Percentiles rank a stretch among this genome's conserved stretches.
These are phyloP conservation scores for Probaryconus sp. DNA, from an alignment of 1,140 invertebrate genomes.

Conservation along the genomic window DNA sequence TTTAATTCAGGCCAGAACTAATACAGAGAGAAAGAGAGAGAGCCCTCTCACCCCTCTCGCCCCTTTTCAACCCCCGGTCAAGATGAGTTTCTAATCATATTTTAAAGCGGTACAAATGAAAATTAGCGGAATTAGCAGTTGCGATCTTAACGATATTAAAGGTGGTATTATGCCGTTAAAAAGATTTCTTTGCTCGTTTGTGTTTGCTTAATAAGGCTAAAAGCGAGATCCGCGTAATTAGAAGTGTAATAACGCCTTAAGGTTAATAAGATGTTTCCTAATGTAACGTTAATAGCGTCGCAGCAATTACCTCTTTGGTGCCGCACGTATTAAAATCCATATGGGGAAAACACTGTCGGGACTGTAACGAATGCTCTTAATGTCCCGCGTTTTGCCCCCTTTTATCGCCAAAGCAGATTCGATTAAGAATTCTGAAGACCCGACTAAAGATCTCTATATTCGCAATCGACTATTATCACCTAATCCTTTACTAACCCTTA, in stretches of 20 bases:
- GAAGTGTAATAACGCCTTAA: conserved; percentile 68
- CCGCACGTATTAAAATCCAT: conserved; percentile 66
- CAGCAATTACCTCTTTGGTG: conserved; percentile 66
- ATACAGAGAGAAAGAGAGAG: neutral
- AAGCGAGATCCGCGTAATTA: conserved; percentile 64
- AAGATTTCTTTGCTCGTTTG: conserved; percentile 45
- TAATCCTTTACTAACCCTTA: conserved; percentile 24
- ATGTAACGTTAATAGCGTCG: conserved; percentile 67
- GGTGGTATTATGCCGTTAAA: conserved; percentile 44
- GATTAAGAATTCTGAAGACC: conserved; percentile 47
- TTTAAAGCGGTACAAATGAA: conserved; percentile 4
- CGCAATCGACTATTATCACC: conserved; percentile 15
- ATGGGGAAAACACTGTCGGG: conserved; percentile 32
- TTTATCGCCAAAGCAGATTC: conserved; percentile 16
- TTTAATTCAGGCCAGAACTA: conserved; percentile 1
- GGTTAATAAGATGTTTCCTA: conserved; percentile 71
- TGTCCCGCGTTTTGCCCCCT: neutral
- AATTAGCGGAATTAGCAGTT: conserved; percentile 47
- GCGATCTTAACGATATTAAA: conserved; percentile 20
- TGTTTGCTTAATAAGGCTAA: conserved; percentile 59
- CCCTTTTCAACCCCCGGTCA: too few species aligned
- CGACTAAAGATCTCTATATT: conserved; percentile 8
- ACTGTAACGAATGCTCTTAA: conserved; percentile 1
- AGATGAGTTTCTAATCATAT: neutral
- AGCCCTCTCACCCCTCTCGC: too few species aligned